Evolutionary conservation across 1,140 invertebrate genomes (phyloP).

Genomic region (Platyscapa corneri): DNA sequence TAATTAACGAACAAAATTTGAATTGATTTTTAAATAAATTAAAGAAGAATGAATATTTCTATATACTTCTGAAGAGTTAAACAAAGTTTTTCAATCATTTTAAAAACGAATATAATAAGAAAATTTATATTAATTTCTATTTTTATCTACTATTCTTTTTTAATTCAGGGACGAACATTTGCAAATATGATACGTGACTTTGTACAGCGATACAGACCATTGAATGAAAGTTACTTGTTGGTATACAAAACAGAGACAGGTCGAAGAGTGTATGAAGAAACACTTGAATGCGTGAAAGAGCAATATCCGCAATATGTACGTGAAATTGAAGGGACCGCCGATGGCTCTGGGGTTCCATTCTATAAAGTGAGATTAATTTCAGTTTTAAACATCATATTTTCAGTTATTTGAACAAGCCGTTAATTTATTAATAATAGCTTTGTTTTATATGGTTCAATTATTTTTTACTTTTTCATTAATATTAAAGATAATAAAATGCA

Average conservation of each 20-base stretch:
- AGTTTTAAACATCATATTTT: too few species aligned
- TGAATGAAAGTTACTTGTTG: conserved; percentile 82
- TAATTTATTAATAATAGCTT: not conserved
- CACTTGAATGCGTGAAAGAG: conserved; percentile 78
- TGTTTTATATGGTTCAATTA: not conserved
- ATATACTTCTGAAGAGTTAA: too few species aligned
- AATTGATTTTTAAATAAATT: not conserved
- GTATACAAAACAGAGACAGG: conserved; percentile 82
- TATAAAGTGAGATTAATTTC: conserved; percentile 75
- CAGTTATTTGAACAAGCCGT: not conserved
- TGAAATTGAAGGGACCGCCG: conserved; percentile 88
- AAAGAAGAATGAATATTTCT: too few species aligned
- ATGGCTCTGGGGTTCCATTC: conserved; percentile 88
- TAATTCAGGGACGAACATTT: conserved; percentile 84
- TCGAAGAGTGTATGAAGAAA: conserved; percentile 82
- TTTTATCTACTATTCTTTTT: not conserved
- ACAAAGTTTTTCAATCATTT: too few species aligned
- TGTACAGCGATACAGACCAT: conserved; percentile 76
- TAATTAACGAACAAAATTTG: not conserved
- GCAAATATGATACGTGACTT: conserved; percentile 83
- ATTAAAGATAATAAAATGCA: too few species aligned
- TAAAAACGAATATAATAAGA: too few species aligned
- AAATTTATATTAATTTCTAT: not conserved
- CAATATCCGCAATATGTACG: conserved; percentile 88
- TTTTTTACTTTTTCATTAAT: too few species aligned